Base-by-base conservation (phyloP, 2,888 invertebrate genomes). In the Drosophila multiciliata region DNA sequence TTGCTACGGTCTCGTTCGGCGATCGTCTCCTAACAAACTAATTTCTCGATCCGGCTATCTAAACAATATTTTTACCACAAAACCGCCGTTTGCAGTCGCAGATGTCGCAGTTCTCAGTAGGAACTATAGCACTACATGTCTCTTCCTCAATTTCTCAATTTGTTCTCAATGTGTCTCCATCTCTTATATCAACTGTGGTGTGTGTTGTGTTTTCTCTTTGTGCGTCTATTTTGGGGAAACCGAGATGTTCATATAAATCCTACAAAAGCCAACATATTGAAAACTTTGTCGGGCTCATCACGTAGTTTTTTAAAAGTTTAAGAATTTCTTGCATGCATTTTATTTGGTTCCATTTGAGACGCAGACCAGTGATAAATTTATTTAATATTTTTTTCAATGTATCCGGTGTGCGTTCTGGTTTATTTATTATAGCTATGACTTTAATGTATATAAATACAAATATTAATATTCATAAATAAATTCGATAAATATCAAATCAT, bases 1-100 rank as follows among this genome's bases (percentile, higher is more conserved):
- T 83, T 60, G 90, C 90, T 85, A 75, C 86, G 88, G 89, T 85
- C 83, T 87, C 82, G 80, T 86, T 92, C 90, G 89, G 82, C 78
- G 88, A 89, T 92, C 91, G 91, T 91, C 89, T 90, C 82, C 91
- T 87, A 84, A 84, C 85, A 87, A 91, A 92, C 92, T 91, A 78
- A 91, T 68, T 73, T 76, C 69, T 73, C 84, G 78, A 62, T 78
- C 35, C 71, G 63, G 52, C 66, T 50, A 68, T 78, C 80, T 78
- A 83, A 81, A 86, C 80, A 83, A 73, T n/a, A 80, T 75, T 83
- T 89, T 82, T 82, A 89, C 90, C 70, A 73, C 67, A 86, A 29
- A 64, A 65, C 63, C 68, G 69, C 66, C 66, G 58, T 55, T 58
- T n/a, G 86, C 53, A 45, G 8, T 78, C 52, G 62, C 63, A 60